A percentile compares a stretch with the other conserved stretches of the same genome.
Evolutionary conservation across 2,113 vertebrate species (phyloP).

Genomic region (Panthera leo): DNA sequence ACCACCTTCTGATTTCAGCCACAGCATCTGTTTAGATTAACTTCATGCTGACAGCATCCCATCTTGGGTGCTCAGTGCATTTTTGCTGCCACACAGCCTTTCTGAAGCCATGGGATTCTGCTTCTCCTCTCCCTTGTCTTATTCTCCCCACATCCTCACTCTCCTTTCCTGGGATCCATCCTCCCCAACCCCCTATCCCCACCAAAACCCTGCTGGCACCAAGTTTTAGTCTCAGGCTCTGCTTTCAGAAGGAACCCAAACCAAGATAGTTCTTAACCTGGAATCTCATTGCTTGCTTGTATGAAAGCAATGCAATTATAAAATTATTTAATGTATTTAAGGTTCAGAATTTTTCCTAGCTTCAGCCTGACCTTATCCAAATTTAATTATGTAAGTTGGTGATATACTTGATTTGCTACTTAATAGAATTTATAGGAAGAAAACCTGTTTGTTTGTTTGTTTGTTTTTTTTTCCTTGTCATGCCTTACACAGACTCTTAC

Average conservation of each 20-base stretch:
- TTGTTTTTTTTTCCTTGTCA: neutral
- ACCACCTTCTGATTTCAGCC: neutral
- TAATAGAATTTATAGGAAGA: neutral
- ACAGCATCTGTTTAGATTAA: neutral
- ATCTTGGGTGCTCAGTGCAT: neutral
- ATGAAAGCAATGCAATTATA: neutral
- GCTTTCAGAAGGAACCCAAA: neutral
- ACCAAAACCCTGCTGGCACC: too few species aligned
- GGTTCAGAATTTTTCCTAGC: slow-evolving; percentile 5
- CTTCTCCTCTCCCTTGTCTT: neutral
- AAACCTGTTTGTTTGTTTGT: neutral
- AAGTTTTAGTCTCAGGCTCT: neutral
- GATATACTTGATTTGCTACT: neutral
- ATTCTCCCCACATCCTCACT: neutral
- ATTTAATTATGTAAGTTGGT: neutral
- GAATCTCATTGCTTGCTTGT: neutral
- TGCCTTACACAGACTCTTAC: neutral
- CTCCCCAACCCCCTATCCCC: rapidly evolving
- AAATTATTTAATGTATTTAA: neutral
- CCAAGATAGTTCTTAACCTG: neutral
- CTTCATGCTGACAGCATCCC: neutral
- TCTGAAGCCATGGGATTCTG: neutral
- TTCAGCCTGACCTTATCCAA: neutral
- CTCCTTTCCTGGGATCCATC: neutral
- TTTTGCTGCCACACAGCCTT: neutral